phyloP scores from a whole-genome alignment of 2,797 vertebrate species.

The Enteromius paludinosus region DNA sequence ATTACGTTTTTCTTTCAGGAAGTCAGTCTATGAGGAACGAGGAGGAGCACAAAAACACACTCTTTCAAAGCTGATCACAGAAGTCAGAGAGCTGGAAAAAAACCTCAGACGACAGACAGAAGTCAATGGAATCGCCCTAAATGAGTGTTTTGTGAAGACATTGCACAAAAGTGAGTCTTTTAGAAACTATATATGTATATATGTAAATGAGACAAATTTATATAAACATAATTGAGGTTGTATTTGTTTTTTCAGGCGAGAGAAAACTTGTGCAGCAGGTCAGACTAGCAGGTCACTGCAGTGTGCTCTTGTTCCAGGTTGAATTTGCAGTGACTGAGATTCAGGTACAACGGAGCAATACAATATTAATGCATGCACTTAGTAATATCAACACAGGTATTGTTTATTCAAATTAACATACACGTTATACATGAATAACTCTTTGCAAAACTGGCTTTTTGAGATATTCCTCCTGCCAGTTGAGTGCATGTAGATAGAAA shows the following conservation, averaged over 20 bases:
- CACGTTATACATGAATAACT: not conserved
- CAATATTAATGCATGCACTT: not conserved
- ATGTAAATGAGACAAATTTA: not conserved
- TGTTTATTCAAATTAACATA: not conserved
- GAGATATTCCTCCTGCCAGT: not conserved
- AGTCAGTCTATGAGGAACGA: not conserved
- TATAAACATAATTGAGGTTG: not conserved
- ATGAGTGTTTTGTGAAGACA: slow-evolving; percentile 76
- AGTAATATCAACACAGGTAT: not conserved
- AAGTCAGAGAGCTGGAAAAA: slow-evolving; percentile 77
- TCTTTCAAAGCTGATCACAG: slow-evolving; percentile 69
- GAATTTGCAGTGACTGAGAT: slow-evolving; percentile 85
- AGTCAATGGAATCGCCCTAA: slow-evolving; percentile 82
- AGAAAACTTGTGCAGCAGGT: slow-evolving; percentile 73
- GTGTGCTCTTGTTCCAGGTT: slow-evolving; percentile 80
- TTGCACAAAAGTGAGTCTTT: slow-evolving; percentile 77
- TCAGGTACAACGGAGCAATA: slow-evolving; percentile 75
- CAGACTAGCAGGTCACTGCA: slow-evolving; percentile 80
- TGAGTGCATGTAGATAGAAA: not conserved
- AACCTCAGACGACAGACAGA: slow-evolving; percentile 78
- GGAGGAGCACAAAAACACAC: slow-evolving; percentile 45
- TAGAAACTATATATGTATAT: no score
- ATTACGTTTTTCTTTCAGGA: slow-evolving; percentile 10
- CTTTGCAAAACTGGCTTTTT: not conserved
- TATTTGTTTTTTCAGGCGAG: slow-evolving; percentile 60